Evolutionary conservation across 2,797 vertebrate genomes (phyloP).

Genomic region (Poeciliopsis paucimaculata): DNA sequence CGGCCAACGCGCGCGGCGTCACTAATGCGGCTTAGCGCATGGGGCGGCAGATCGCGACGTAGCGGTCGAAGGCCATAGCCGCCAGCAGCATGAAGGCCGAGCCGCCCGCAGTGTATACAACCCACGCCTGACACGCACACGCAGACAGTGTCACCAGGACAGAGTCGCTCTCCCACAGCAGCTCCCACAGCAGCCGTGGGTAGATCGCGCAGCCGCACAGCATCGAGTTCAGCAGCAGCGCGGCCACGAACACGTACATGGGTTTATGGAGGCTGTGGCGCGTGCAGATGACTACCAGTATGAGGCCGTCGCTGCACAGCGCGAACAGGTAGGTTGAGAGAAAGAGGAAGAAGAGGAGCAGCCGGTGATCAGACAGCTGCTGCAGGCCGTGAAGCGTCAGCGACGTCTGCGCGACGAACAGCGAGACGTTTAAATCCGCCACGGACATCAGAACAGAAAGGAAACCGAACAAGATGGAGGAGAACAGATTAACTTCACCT

Average conservation of each 20-base stretch:
- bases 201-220: neutral
- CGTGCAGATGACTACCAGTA: conserved; percentile 30
- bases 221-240: conserved; percentile 34
- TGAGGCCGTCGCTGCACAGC: conserved; percentile 26
- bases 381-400: conserved; percentile 15
- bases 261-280: conserved; percentile 28
- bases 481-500: neutral
- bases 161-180: neutral
- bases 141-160: neutral
- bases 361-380: conserved; percentile 27
- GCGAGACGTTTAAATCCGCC: neutral
- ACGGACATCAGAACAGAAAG: neutral
- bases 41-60: conserved; percentile 35
- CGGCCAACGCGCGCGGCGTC: neutral
- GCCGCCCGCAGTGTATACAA: neutral
- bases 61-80: conserved; percentile 37
- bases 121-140: conserved; percentile 23
- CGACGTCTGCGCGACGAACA: neutral
- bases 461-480: neutral
- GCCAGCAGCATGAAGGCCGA: conserved; percentile 35
- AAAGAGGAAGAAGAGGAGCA: conserved; percentile 15
- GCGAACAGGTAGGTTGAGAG: conserved; percentile 11
- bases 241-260: conserved; percentile 37
- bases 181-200: conserved; percentile 29
- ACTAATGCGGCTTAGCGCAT: conserved; percentile 14